phyloP scores from a whole-genome alignment of 1,140 invertebrate species.

The Schlechtendalia chinensis region DNA sequence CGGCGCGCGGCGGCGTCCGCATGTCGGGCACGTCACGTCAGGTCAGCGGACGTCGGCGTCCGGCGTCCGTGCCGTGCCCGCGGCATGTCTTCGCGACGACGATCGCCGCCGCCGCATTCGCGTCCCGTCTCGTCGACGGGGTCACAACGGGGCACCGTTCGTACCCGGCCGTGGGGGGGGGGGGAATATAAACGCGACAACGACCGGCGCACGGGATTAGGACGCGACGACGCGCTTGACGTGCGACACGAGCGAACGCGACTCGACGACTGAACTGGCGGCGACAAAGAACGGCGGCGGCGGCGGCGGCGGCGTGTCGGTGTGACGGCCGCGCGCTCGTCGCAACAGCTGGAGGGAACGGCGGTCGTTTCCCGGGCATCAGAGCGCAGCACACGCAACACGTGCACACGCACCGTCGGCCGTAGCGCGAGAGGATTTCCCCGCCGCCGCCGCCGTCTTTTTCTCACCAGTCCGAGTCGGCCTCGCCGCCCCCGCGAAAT shows the following conservation, averaged over 20 bases:
- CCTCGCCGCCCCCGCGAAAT: too few species aligned
- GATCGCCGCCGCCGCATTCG: neutral
- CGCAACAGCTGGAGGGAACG: constrained; percentile 44
- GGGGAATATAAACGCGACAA: too few species aligned
- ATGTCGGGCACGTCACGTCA: neutral
- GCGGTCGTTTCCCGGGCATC: constrained; percentile 26
- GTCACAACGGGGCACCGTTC: too few species aligned
- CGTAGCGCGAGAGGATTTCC: too few species aligned
- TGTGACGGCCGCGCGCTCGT: constrained; percentile 24
- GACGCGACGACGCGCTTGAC: neutral
- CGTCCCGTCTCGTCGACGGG: too few species aligned
- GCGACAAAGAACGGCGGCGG: constrained; percentile 15
- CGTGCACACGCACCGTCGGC: neutral
- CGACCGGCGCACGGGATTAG: too few species aligned
- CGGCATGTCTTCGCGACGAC: neutral
- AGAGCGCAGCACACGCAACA: constrained; percentile 49
- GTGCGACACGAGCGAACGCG: too few species aligned
- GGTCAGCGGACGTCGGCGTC: neutral
- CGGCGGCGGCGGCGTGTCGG: too few species aligned
- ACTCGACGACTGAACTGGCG: neutral
- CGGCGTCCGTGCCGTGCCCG: constrained; percentile 13
- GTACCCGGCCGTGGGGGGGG: too few species aligned
- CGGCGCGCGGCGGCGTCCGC: constrained; percentile 3
- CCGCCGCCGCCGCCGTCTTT: too few species aligned
- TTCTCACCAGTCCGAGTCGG: too few species aligned